Evolutionary conservation across 2,888 invertebrate genomes (phyloP).

Genomic region (Platycheirus albimanus): DNA sequence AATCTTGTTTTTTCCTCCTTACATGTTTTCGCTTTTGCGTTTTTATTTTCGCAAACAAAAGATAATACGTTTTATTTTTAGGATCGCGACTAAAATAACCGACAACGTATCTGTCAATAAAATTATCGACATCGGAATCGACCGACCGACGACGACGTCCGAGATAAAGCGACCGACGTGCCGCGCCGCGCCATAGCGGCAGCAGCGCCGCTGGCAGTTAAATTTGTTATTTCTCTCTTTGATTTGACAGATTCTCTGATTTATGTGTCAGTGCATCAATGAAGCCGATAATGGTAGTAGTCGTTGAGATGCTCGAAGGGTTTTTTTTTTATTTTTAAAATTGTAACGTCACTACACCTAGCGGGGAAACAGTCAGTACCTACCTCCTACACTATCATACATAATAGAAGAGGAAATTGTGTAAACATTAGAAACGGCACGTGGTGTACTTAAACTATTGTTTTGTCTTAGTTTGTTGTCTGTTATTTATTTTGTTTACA

Average conservation of each 20-base stretch:
- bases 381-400: no score
- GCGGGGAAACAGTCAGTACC: neutral
- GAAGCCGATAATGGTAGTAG: constrained; percentile 17
- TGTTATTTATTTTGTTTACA: constrained; percentile 12
- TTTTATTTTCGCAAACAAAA: constrained; percentile 51
- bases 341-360: neutral
- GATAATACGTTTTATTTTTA: constrained; percentile 61
- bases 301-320: constrained; percentile 33
- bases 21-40: constrained; percentile 50
- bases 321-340: neutral
- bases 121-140: constrained; percentile 51
- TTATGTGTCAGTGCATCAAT: constrained; percentile 49
- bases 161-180: constrained; percentile 22
- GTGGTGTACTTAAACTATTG: constrained; percentile 27
- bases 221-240: neutral
- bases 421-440: constrained; percentile 58
- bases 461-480: constrained; percentile 27
- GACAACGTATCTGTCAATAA: constrained; percentile 60
- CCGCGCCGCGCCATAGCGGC: neutral
- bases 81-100: constrained; percentile 55
- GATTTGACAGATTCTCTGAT: constrained; percentile 45
- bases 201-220: neutral
- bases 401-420: neutral
- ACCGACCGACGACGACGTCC: no score
- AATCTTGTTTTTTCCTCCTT: constrained; percentile 44